Evolutionary conservation across 2,113 vertebrate genomes (phyloP), one percentile per base, ranked within the genome.

Genomic region (Charadrius vociferus): DNA sequence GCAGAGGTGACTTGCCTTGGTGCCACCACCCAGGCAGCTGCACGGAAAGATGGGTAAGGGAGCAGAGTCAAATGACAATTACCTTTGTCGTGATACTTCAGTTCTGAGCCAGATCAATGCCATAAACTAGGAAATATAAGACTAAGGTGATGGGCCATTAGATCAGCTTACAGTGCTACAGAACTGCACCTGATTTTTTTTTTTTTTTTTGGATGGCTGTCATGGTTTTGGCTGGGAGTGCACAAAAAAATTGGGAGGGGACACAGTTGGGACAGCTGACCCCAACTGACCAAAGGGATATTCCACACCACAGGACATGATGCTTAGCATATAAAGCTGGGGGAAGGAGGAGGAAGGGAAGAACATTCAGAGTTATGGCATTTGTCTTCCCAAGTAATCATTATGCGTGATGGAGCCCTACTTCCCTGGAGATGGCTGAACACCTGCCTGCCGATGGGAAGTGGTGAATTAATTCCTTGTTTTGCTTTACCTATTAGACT

Each of bases 21-120:
- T 82, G 81, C 53, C 18, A 27, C 30, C 24, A 37, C 43, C 73
- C 63, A 34, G 23, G 21, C 7, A 56, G 59, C 39, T 30, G 49
- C 55, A 8, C 0, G 0, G n/a, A 37, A 34, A 34, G 53, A 4
- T 47, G 82, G 5, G 4, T 0, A 36, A 75, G 36, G 43, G 56
- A 88, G n/a, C 43, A 29, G 18, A 58, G 50, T n/a, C 71, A 81
- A 56, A 14, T 12, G 22, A 45, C 63, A 73, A 81, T 22, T 27
- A 39, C 15, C 9, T 63, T 73, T 32, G 49, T 22, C 21, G 50
- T 20, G 17, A 32, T 16, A 23, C 17, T 84, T 53, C 47, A 43
- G 36, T 32, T 91, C 72, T 85, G 52, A 81, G 49, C 21, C 41
- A 65, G 37, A 81, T 17, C 41, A 86, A 43, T 20, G 55, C 9